Conservation (phyloP, 2,888 invertebrate species). For the Drosophila mulleri region DNA sequence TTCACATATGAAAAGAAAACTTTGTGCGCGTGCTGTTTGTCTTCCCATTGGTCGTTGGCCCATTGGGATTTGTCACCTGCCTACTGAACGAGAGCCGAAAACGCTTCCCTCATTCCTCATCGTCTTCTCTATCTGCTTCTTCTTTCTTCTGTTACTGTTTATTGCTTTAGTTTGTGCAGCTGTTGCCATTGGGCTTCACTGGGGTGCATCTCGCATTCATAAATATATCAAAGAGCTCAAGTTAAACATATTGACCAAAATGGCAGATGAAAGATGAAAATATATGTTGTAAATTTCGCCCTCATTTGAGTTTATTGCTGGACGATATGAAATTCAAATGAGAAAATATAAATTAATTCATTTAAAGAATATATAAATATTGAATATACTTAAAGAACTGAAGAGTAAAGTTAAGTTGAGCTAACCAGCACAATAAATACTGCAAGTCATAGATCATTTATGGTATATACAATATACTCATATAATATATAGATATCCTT, state of each 20-base stretch:
- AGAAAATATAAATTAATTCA: too few relatives aligned
- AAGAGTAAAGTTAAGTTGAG: too few relatives aligned
- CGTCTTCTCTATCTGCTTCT: neutral
- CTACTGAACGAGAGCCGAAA: constrained; percentile 12
- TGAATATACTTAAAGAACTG: too few relatives aligned
- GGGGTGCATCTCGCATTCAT: constrained; percentile 7
- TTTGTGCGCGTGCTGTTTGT: constrained; percentile 76
- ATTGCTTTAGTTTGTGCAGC: constrained; percentile 49
- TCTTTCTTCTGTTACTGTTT: constrained; percentile 4
- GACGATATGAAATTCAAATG: neutral
- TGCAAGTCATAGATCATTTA: too few relatives aligned
- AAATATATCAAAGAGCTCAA: neutral
- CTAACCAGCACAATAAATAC: too few relatives aligned
- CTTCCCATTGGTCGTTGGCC: constrained; percentile 31
- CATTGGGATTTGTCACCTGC: constrained; percentile 20
- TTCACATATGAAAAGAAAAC: constrained; percentile 58
- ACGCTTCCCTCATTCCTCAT: neutral
- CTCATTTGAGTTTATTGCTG: neutral
- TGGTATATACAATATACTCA: too few relatives aligned
- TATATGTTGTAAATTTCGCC: neutral
- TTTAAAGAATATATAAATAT: too few relatives aligned
- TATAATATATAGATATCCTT: too few relatives aligned
- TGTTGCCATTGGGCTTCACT: constrained; percentile 32
- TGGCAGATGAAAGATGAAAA: neutral
- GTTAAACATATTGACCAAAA: neutral